Conservation (phyloP, 2,113 vertebrate genomes). For the Laterallus jamaicensis region DNA sequence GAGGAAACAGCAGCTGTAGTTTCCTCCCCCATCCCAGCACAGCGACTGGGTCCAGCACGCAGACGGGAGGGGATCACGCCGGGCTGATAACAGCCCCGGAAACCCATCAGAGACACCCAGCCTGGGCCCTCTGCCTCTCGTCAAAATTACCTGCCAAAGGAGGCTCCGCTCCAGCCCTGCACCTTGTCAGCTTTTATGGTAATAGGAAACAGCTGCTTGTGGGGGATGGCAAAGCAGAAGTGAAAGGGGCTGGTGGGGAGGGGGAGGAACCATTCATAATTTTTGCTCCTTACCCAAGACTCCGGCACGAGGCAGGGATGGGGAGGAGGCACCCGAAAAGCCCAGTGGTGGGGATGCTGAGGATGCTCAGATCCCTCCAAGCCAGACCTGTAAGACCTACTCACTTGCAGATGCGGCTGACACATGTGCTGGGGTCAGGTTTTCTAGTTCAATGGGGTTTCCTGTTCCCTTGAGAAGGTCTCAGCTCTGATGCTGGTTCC, state of each 20-base stretch:
- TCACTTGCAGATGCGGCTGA: accelerated
- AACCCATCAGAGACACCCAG: conserved; percentile 74
- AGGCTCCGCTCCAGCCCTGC: conserved; percentile 67
- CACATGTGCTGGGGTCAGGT: accelerated
- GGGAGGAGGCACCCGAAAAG: background rate
- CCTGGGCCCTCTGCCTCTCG: conserved; percentile 68
- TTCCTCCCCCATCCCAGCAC: background rate
- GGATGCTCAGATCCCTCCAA: accelerated
- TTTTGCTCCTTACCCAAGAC: background rate
- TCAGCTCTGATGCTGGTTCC: background rate
- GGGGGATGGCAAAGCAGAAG: conserved; percentile 25
- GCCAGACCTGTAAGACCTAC: background rate
- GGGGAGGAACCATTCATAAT: conserved; percentile 15
- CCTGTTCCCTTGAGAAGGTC: accelerated
- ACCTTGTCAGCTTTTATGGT: conserved; percentile 72
- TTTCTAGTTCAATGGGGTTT: background rate
- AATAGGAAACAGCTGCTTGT: conserved; percentile 75
- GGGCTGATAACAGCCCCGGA: conserved; percentile 74
- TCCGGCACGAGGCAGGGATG: background rate
- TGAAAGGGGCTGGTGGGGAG: background rate
- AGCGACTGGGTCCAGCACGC: background rate
- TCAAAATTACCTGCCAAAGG: conserved; percentile 78
- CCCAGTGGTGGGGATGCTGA: background rate
- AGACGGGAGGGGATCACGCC: background rate
- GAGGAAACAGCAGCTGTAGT: background rate